These are phyloP conservation scores for Aleiodes leptofemur DNA, from an alignment of 2,888 invertebrate species.

Conservation along the genomic window DNA sequence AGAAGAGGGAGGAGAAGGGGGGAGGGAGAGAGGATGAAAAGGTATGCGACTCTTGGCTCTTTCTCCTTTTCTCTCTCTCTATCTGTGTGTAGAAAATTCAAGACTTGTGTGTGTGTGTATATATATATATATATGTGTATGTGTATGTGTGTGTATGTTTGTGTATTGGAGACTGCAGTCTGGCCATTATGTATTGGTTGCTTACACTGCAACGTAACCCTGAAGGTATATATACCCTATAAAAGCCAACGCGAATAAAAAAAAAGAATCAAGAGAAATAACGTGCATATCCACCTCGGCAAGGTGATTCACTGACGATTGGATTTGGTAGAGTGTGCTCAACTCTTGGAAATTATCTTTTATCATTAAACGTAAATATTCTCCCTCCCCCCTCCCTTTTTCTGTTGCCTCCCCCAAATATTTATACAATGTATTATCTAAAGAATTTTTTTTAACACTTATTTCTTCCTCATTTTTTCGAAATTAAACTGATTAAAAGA, in stretches of 20 bases:
- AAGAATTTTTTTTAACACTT: no score
- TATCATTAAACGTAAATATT: not conserved
- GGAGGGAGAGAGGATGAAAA: conserved; percentile 41
- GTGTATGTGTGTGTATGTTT: no score
- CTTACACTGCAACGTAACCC: conserved; percentile 46
- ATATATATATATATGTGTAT: no score
- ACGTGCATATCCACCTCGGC: conserved; percentile 64
- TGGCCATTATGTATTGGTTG: conserved; percentile 35
- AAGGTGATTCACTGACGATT: conserved; percentile 69
- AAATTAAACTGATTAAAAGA: conserved; percentile 10
- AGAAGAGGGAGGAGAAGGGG: conserved; percentile 21
- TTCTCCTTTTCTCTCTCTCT: not conserved
- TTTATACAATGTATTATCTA: no score
- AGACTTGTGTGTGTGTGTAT: no score
- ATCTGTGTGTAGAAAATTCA: conserved; percentile 10
- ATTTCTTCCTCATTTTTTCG: no score
- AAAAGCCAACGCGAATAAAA: conserved; percentile 38
- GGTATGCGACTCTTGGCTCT: conserved; percentile 52
- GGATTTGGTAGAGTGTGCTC: conserved; percentile 56
- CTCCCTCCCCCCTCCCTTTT: no score
- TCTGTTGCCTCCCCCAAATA: not conserved
- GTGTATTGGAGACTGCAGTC: not conserved
- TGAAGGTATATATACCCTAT: conserved; percentile 41
- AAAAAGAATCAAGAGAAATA: no score
- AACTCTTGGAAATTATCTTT: conserved; percentile 53